phyloP scores from a whole-genome alignment of 2,797 vertebrate genomes.

The Phrynocephalus forsythii region DNA sequence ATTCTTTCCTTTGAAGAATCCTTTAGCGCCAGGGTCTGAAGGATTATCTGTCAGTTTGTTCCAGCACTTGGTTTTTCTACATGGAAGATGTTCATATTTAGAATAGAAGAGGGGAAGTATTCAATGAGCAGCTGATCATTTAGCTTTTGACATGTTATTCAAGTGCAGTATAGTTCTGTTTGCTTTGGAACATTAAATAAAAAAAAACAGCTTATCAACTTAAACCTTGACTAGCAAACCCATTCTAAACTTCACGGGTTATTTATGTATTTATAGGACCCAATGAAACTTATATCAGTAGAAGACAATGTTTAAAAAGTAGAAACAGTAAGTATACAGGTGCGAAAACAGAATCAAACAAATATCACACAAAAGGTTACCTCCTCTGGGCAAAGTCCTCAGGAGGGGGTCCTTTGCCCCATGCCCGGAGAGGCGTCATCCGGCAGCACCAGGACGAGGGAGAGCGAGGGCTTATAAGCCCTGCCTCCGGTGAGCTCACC shows the following conservation, averaged over 20 bases:
- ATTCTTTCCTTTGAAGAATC: slow-evolving; percentile 29
- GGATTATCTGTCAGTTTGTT: slow-evolving; percentile 7
- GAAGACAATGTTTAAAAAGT: too few species aligned
- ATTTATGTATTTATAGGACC: too few species aligned
- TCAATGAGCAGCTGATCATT: background rate
- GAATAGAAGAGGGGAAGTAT: background rate
- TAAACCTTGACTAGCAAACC: slow-evolving; percentile 1
- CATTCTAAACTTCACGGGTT: background rate
- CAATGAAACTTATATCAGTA: too few species aligned
- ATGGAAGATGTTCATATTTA: background rate
- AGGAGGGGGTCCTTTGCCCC: too few species aligned
- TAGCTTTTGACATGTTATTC: background rate
- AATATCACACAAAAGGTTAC: too few species aligned
- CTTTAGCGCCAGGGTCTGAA: background rate
- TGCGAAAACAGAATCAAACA: too few species aligned
- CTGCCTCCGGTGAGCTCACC: too few species aligned
- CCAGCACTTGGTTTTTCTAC: slow-evolving; percentile 4
- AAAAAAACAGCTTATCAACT: background rate
- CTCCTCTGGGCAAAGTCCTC: too few species aligned
- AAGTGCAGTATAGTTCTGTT: background rate
- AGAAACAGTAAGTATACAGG: too few species aligned
- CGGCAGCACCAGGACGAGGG: too few species aligned
- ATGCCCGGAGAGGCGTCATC: too few species aligned
- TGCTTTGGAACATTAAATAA: slow-evolving; percentile 11
- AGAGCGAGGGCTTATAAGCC: too few species aligned